Conservation (phyloP, 2,797 vertebrate genomes). For the Eutrigla gurnardus region DNA sequence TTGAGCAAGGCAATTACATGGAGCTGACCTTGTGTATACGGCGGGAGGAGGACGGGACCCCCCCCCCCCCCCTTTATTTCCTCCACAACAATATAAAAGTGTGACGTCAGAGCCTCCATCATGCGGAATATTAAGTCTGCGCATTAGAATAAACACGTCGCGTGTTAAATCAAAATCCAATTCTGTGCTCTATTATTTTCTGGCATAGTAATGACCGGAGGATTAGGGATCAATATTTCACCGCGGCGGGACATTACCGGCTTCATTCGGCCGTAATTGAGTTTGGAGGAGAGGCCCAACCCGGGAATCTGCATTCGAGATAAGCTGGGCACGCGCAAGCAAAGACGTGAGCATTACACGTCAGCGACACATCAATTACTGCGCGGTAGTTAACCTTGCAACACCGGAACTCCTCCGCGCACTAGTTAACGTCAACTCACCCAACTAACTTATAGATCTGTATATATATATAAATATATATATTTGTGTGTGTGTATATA, state of each 20-base stretch:
- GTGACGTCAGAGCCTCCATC: slow-evolving; percentile 59
- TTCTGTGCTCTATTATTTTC: slow-evolving; percentile 85
- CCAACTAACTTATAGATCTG: too few species aligned
- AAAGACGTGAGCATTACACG: slow-evolving; percentile 18
- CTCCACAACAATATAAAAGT: slow-evolving; percentile 72
- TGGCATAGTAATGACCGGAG: slow-evolving; percentile 83
- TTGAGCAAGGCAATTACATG: slow-evolving; percentile 95
- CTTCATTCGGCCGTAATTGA: slow-evolving; percentile 84
- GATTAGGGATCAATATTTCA: slow-evolving; percentile 86
- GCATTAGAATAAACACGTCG: slow-evolving; percentile 83
- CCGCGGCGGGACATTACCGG: slow-evolving; percentile 79
- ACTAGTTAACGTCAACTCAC: too few species aligned
- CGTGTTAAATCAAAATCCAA: slow-evolving; percentile 86
- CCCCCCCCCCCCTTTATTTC: slow-evolving; percentile 55
- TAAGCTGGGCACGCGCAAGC: slow-evolving; percentile 65
- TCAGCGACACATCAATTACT: slow-evolving; percentile 42
- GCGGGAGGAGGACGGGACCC: slow-evolving; percentile 73
- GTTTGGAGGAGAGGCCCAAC: slow-evolving; percentile 77
- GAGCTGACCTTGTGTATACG: slow-evolving; percentile 92
- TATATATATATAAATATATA: too few species aligned
- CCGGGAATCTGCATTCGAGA: slow-evolving; percentile 80
- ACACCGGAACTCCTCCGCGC: slow-evolving; percentile 8
- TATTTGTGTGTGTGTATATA: too few species aligned
- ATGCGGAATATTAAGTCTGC: slow-evolving; percentile 79
- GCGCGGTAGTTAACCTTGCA: slow-evolving; percentile 41